These are phyloP conservation scores for Amiota communis DNA, from an alignment of 2,888 invertebrate genomes.

Conservation along the genomic window DNA sequence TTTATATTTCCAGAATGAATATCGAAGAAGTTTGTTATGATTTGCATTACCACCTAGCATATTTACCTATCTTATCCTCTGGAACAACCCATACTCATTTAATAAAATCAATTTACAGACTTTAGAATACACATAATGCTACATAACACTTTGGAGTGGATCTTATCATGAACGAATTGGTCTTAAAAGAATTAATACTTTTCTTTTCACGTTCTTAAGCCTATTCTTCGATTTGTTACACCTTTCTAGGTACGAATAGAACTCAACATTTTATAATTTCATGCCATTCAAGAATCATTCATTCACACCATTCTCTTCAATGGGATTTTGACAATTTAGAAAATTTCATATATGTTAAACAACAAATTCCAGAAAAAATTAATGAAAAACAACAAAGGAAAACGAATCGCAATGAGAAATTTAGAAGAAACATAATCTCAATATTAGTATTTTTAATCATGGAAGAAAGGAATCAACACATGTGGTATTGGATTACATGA, in stretches of 20 bases:
- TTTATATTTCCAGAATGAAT: too few species aligned
- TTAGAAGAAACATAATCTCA: background rate
- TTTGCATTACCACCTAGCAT: too few species aligned
- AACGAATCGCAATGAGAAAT: background rate
- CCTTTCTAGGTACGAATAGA: background rate
- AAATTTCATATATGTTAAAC: constrained; percentile 59
- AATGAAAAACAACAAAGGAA: background rate
- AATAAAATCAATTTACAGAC: too few species aligned
- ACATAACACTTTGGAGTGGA: too few species aligned
- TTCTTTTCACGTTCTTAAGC: too few species aligned
- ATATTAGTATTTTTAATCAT: background rate
- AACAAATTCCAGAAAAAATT: background rate
- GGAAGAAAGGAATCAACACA: constrained; percentile 45
- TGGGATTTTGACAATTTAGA: constrained; percentile 50
- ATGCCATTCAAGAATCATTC: constrained; percentile 20
- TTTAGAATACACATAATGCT: too few species aligned
- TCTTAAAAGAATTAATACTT: too few species aligned
- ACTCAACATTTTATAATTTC: constrained; percentile 17
- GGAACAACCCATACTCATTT: too few species aligned
- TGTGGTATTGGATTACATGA: constrained; percentile 64
- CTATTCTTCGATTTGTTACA: too few species aligned
- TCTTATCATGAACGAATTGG: too few species aligned
- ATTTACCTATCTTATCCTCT: too few species aligned
- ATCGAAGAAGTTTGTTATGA: too few species aligned
- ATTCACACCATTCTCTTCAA: constrained; percentile 32